Evolutionary conservation across 1,140 invertebrate genomes (phyloP).

Genomic region (Brachionus plicatilis): DNA sequence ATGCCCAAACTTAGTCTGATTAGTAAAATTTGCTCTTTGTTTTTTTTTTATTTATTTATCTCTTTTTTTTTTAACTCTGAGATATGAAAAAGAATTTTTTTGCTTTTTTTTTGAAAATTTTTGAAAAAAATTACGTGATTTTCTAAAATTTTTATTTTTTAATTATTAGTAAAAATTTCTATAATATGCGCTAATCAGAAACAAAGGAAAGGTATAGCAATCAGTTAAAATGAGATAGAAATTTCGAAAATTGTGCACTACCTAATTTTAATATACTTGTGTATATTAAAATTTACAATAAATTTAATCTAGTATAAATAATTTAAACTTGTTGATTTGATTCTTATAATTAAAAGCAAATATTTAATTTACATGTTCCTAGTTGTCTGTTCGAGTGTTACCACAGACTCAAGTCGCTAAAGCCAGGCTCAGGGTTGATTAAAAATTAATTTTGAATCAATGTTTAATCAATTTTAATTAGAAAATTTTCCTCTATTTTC

Average conservation of each 20-base stretch:
- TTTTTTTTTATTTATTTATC: neutral
- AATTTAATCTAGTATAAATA: neutral
- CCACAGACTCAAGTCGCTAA: neutral
- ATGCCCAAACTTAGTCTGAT: neutral
- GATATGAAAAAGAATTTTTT: neutral
- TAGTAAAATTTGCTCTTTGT: neutral
- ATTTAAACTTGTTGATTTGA: neutral
- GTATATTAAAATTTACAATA: neutral
- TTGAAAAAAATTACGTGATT: neutral
- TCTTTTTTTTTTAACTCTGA: neutral
- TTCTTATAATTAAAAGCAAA: slow-evolving; percentile 25
- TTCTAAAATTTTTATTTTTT: neutral
- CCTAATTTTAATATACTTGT: neutral
- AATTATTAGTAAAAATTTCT: neutral
- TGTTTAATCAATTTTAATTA: slow-evolving; percentile 23
- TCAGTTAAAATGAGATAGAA: neutral
- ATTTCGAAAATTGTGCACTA: neutral
- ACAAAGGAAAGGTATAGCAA: neutral
- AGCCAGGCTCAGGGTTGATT: neutral
- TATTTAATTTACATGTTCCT: neutral
- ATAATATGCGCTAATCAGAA: neutral
- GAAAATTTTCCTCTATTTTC: neutral
- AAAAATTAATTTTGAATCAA: slow-evolving; percentile 28
- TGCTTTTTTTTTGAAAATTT: neutral
- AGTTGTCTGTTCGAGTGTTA: neutral